Conservation (phyloP, 2,797 vertebrate genomes). For the Sphaeramia orbicularis region DNA sequence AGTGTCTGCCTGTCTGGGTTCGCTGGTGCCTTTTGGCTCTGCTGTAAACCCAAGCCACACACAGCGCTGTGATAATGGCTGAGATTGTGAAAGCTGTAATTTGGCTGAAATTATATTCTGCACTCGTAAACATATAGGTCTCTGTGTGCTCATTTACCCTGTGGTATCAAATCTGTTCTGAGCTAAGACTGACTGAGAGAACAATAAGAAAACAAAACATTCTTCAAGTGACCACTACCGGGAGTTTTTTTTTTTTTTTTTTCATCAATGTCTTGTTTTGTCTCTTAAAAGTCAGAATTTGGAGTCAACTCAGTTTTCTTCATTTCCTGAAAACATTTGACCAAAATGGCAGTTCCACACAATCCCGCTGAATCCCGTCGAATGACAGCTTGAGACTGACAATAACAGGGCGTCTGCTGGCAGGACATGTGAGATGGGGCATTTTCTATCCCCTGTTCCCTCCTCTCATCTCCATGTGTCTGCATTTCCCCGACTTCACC, state of each 20-base stretch:
- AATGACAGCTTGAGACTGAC: slow-evolving; percentile 64
- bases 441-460: slow-evolving; percentile 48
- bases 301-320: slow-evolving; percentile 44
- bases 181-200: slow-evolving; percentile 21
- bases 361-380: slow-evolving; percentile 58
- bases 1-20: slow-evolving; percentile 58
- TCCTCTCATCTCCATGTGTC: slow-evolving; percentile 73
- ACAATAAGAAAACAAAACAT: slow-evolving; percentile 20
- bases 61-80: slow-evolving; percentile 43
- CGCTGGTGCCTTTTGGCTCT: slow-evolving; percentile 57
- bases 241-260: slow-evolving; percentile 33
- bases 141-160: slow-evolving; percentile 28
- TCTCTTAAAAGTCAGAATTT: slow-evolving; percentile 50
- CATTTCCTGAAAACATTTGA: slow-evolving; percentile 60
- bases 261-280: slow-evolving; percentile 44
- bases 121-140: slow-evolving; percentile 36
- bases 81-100: slow-evolving; percentile 58
- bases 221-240: slow-evolving; percentile 21
- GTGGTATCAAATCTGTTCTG: slow-evolving; percentile 4
- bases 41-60: slow-evolving; percentile 60
- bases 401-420: slow-evolving; percentile 63
- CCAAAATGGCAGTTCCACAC: slow-evolving; percentile 58
- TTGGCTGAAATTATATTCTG: slow-evolving; percentile 61
- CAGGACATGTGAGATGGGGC: slow-evolving; percentile 48
- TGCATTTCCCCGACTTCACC: slow-evolving; percentile 53